A percentile compares a stretch with the other conserved stretches of the same genome.
phyloP scores from a whole-genome alignment of 35 echinoderm and acorn worm species.

The Nesometra sesokonis region DNA sequence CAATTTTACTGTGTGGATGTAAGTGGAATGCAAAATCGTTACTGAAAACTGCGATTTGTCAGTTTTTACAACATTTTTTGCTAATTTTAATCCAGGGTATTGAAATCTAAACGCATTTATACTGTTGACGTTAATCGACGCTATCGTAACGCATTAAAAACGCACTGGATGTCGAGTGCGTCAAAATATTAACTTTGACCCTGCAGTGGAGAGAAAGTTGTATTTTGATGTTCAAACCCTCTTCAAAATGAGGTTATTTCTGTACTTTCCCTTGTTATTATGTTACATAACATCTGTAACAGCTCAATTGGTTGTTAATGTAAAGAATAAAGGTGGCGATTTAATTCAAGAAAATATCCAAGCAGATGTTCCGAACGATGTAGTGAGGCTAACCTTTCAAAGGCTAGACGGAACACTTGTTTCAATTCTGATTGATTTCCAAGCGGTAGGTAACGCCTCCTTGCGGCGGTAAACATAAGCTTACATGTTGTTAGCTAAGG shows the following conservation, averaged over 20 bases:
- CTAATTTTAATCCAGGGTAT: too few species aligned
- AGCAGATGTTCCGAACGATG: slow-evolving; percentile 52
- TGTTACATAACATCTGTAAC: neutral
- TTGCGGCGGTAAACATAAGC: neutral
- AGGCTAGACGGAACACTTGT: slow-evolving; percentile 89
- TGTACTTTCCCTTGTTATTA: neutral
- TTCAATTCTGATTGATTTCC: slow-evolving; percentile 82
- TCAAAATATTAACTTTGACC: too few species aligned
- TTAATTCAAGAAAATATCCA: slow-evolving; percentile 78
- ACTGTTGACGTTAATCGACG: too few species aligned
- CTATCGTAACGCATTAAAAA: too few species aligned
- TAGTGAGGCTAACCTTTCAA: slow-evolving; percentile 66
- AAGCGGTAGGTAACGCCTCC: slow-evolving; percentile 42
- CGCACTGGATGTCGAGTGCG: too few species aligned
- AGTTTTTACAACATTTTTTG: too few species aligned
- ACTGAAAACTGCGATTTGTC: too few species aligned
- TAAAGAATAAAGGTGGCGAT: slow-evolving; percentile 97
- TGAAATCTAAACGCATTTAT: too few species aligned
- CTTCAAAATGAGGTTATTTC: neutral
- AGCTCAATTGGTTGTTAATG: slow-evolving; percentile 84
- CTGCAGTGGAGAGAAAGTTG: too few species aligned
- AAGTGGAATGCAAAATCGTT: too few species aligned
- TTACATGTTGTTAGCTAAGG: neutral
- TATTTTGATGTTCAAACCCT: neutral
- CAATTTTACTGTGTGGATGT: too few species aligned